Percentiles rank a stretch among this genome's conserved stretches.
These are phyloP conservation scores for Glaucidium brasilianum DNA, from an alignment of 2,113 vertebrate species.

Conservation along the genomic window DNA sequence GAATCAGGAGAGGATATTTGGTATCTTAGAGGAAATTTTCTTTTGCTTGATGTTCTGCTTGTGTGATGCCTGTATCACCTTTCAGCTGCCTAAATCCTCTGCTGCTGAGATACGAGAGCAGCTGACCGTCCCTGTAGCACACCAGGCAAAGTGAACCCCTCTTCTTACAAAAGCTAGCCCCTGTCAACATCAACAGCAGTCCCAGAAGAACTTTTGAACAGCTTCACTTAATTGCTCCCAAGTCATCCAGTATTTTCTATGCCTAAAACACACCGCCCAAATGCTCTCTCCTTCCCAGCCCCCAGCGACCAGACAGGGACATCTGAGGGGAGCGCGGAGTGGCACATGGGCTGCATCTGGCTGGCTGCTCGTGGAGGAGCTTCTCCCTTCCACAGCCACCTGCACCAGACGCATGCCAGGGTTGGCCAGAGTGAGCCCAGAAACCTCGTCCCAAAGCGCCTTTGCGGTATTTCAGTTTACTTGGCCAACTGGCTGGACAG, in stretches of 20 bases:
- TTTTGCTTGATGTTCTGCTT: background rate
- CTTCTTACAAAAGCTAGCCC: background rate
- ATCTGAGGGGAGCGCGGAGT: fast-evolving
- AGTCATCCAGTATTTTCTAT: background rate
- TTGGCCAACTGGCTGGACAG: background rate
- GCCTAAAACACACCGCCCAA: background rate
- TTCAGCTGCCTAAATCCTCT: background rate
- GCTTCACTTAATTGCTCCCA: background rate
- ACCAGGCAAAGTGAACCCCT: background rate
- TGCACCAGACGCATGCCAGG: background rate
- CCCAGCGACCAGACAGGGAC: background rate
- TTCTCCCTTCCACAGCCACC: background rate
- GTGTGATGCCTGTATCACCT: background rate
- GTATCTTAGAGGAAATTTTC: background rate
- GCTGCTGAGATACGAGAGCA: background rate
- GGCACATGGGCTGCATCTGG: background rate
- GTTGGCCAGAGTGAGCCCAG: background rate
- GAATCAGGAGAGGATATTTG: background rate
- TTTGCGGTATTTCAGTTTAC: background rate
- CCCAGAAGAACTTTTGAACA: background rate
- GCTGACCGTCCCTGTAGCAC: background rate
- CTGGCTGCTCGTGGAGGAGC: background rate
- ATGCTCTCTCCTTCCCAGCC: background rate
- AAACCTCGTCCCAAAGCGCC: background rate
- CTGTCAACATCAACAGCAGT: background rate